Evolutionary conservation across 2,888 invertebrate genomes (phyloP), one percentile per base, ranked within the genome.

Genomic region (Lasioglossum vierecki): DNA sequence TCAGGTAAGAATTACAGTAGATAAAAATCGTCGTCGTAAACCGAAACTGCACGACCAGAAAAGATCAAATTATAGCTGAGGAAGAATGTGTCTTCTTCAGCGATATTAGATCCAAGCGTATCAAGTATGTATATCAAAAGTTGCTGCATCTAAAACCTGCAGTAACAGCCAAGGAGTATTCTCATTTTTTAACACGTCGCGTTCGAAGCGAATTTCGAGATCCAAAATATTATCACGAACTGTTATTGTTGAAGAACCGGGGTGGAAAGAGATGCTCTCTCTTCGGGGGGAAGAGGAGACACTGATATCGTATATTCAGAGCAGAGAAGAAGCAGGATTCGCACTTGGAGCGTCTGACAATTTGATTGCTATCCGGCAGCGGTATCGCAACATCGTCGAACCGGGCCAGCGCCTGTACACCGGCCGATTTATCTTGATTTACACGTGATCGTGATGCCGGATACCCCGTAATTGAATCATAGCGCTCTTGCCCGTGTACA

Each of bases 341-440:
- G 81, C 88, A 85, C 85, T 89, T 73, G 57, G 79, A 83, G 79
- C 85, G 88, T 83, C 89, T 86, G 89, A 89, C 89, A 89, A 85
- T 89, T 89, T 89, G 89, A 89, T 89, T 88, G 85, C 89, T 82
- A 88, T 88, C 82, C 88, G 87, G 87, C 84, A 87, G 84, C 85
- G 88, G 85, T 88, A 86, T 86, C 82, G 84, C 76, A 80, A 80
- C 84, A 88, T 84, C 87, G 80, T 83, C 83, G 87, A 88, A 88
- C 76, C 88, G 72, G 85, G 83, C 76, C 80, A 85, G 84, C 63
- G 26, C 80, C 76, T 66, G 81, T 80, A 78, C 74, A 80, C 82
- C 76, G 72, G 82, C 60, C 87, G 86, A 88, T 87, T 88, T 88
- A 88, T 86, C 87, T 88, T 87, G 87, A 88, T 88, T 88, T 84